Percentiles rank a stretch among this genome's conserved stretches.
phyloP scores from a whole-genome alignment of 2,888 invertebrate genomes.

The Harpalus rufipes region DNA sequence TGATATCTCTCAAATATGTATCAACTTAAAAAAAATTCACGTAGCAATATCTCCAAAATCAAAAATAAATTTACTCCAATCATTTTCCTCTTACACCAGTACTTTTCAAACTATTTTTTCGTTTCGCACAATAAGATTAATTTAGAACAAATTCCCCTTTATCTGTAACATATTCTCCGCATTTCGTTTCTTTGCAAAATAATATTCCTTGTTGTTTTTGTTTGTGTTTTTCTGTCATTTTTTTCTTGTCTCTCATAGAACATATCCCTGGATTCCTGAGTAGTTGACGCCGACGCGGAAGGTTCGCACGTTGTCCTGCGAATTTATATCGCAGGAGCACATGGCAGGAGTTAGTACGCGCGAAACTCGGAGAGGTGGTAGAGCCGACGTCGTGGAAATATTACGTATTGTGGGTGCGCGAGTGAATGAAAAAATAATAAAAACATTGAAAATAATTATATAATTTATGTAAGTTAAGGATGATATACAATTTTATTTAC shows the following conservation, averaged over 20 bases:
- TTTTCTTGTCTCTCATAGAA: not conserved
- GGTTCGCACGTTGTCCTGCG: constrained; percentile 36
- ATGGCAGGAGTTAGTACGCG: constrained; percentile 55
- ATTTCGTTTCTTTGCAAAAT: constrained; percentile 9
- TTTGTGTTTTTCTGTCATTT: not conserved
- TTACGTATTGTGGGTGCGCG: not conserved
- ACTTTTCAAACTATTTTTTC: too few species aligned
- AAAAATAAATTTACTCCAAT: too few species aligned
- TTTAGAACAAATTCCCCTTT: not conserved
- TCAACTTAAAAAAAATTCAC: too few species aligned
- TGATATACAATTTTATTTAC: not conserved
- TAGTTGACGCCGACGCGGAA: constrained; percentile 55
- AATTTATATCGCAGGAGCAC: constrained; percentile 63
- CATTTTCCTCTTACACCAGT: too few species aligned
- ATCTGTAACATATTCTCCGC: constrained; percentile 2
- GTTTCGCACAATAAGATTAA: not conserved
- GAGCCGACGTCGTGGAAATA: not conserved
- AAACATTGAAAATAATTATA: constrained; percentile 4
- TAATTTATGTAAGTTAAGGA: not conserved
- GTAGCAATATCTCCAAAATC: too few species aligned
- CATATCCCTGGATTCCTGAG: constrained; percentile 7
- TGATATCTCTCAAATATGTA: too few species aligned
- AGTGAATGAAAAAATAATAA: constrained; percentile 19
- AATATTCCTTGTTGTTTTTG: not conserved
- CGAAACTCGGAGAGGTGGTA: constrained; percentile 17